A percentile compares a stretch with the other conserved stretches of the same genome.
Conservation (phyloP, 92 coral and sea anemone genomes). For the Palythoa heliodiscus region DNA sequence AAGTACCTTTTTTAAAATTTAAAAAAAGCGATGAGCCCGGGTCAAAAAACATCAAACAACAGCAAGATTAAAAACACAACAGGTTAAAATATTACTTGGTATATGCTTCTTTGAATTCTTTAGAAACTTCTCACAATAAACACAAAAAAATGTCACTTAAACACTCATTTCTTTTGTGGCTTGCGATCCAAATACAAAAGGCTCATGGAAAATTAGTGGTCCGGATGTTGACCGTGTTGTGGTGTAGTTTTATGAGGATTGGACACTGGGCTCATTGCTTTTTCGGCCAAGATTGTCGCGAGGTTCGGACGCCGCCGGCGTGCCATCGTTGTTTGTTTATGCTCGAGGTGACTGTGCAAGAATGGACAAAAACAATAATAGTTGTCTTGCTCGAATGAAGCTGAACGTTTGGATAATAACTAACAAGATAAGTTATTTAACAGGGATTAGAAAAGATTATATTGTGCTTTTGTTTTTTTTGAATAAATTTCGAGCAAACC, state of each 20-base stretch:
- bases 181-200: background rate
- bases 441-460: background rate
- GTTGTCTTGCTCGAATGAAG: background rate
- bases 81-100: conserved; percentile 9
- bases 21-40: conserved; percentile 14
- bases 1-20: too few species aligned
- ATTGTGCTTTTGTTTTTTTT: background rate
- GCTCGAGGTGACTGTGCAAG: background rate
- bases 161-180: background rate
- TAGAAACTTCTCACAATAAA: background rate
- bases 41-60: background rate
- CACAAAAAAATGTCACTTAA: conserved; percentile 16
- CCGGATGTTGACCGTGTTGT: conserved; percentile 33
- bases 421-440: background rate
- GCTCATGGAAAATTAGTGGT: conserved; percentile 20
- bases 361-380: background rate
- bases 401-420: background rate
- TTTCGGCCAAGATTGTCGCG: conserved; percentile 24
- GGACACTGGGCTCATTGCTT: conserved; percentile 31
- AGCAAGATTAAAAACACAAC: background rate
- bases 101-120: background rate
- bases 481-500: conserved; percentile 1
- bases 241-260: conserved; percentile 4
- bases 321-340: conserved; percentile 16
- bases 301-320: conserved; percentile 17